phyloP scores from a whole-genome alignment of 1,140 invertebrate species.

The Hylaeus volcanicus region DNA sequence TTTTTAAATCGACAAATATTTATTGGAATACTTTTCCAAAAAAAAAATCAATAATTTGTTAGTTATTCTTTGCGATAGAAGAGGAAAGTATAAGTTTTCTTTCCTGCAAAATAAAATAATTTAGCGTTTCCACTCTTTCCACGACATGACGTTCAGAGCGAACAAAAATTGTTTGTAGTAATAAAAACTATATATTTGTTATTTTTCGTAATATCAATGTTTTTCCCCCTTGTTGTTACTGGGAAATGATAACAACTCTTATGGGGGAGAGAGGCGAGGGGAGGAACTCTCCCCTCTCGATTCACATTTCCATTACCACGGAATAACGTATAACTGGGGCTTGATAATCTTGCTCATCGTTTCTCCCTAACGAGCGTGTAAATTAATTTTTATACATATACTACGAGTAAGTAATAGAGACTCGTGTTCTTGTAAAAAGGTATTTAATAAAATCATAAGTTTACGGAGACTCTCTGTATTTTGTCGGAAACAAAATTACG shows the following conservation, averaged over 20 bases:
- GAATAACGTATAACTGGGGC: constrained; percentile 52
- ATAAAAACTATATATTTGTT: constrained; percentile 52
- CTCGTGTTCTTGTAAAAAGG: constrained; percentile 56
- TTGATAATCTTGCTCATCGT: constrained; percentile 30
- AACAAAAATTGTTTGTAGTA: constrained; percentile 35
- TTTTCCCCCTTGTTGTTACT: constrained; percentile 44
- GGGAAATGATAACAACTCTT: constrained; percentile 53
- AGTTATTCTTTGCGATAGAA: too few species aligned
- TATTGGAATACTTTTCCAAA: too few species aligned
- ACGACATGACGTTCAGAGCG: neutral
- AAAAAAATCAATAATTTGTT: neutral
- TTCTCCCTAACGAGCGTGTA: constrained; percentile 53
- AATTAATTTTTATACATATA: constrained; percentile 62
- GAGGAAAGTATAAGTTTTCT: neutral
- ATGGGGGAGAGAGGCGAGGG: neutral
- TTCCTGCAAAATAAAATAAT: neutral
- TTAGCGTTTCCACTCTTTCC: constrained; percentile 19
- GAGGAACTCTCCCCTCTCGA: constrained; percentile 4
- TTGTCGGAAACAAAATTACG: too few species aligned
- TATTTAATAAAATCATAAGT: constrained; percentile 59
- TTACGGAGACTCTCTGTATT: neutral
- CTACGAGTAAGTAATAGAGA: constrained; percentile 43
- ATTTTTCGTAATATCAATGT: constrained; percentile 56
- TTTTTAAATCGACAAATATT: neutral
- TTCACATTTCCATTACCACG: constrained; percentile 28